Percentiles rank a stretch among this genome's conserved stretches.
These are phyloP conservation scores for Carposina sasakii DNA, from an alignment of 1,140 invertebrate species.

Conservation along the genomic window DNA sequence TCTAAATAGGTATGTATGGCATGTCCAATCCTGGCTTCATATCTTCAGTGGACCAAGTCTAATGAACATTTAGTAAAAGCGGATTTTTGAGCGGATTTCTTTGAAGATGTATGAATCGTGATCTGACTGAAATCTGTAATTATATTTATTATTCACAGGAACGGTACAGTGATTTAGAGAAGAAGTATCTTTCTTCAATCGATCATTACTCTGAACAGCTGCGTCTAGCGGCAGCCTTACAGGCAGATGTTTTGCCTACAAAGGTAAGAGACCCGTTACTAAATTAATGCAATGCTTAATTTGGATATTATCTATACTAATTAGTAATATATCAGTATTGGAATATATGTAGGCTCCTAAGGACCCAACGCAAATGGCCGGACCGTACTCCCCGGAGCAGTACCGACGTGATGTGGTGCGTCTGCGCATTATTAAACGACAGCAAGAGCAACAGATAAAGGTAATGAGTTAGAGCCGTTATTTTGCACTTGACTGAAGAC, in stretches of 20 bases:
- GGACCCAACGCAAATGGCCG: conserved; percentile 36
- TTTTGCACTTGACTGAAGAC: no score
- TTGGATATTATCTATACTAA: neutral
- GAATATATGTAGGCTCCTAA: conserved; percentile 41
- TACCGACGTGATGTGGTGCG: conserved; percentile 59
- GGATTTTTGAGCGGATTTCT: no score
- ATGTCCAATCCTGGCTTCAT: no score
- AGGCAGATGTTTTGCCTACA: conserved; percentile 45
- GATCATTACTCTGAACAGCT: conserved; percentile 48
- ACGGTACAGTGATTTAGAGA: conserved; percentile 42
- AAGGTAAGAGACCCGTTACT: conserved; percentile 32
- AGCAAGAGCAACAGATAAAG: conserved; percentile 51
- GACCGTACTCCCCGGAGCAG: conserved; percentile 43
- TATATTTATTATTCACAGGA: conserved; percentile 32
- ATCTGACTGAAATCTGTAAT: no score
- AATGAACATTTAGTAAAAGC: no score
- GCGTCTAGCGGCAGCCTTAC: conserved; percentile 50
- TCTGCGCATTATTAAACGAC: conserved; percentile 48
- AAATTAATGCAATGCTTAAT: neutral
- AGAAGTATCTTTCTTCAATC: conserved; percentile 46
- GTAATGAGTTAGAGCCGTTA: no score
- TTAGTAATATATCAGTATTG: no score
- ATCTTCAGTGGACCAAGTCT: no score
- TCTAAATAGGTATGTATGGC: no score
- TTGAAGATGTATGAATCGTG: neutral